phyloP scores from a whole-genome alignment of 2,797 vertebrate genomes.

The Hyperoplus immaculatus region DNA sequence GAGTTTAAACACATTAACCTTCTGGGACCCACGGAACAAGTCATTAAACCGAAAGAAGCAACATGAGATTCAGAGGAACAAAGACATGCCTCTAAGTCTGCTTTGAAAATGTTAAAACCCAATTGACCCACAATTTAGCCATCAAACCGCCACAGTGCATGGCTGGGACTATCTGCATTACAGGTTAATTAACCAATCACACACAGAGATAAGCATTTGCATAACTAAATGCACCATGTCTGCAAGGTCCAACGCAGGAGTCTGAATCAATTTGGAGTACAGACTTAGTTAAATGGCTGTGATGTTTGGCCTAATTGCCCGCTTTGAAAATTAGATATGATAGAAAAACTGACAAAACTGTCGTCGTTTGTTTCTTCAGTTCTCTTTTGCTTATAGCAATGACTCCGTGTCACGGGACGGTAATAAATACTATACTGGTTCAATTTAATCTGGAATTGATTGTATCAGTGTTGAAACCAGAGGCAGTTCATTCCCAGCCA shows the following conservation, averaged over 20 bases:
- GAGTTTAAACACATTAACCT: slow-evolving; percentile 86
- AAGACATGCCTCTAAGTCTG: slow-evolving; percentile 74
- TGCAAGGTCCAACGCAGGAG: slow-evolving; percentile 80
- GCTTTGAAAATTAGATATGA: slow-evolving; percentile 79
- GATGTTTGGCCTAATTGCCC: slow-evolving; percentile 85
- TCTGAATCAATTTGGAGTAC: slow-evolving; percentile 85
- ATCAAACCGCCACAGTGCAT: slow-evolving; percentile 80
- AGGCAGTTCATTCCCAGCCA: slow-evolving; percentile 39
- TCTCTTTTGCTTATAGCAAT: slow-evolving; percentile 63
- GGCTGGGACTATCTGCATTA: slow-evolving; percentile 79
- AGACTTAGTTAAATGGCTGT: slow-evolving; percentile 84
- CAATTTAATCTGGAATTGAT: slow-evolving; percentile 72
- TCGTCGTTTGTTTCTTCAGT: slow-evolving; percentile 67
- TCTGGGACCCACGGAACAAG: slow-evolving; percentile 74
- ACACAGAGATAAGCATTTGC: slow-evolving; percentile 85
- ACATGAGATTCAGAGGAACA: slow-evolving; percentile 76
- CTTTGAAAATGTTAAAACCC: slow-evolving; percentile 84
- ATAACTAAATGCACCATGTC: slow-evolving; percentile 87
- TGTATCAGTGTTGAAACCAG: slow-evolving; percentile 63
- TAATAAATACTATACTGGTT: slow-evolving; percentile 55
- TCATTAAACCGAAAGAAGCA: slow-evolving; percentile 81
- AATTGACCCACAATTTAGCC: slow-evolving; percentile 86
- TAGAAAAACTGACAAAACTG: slow-evolving; percentile 72
- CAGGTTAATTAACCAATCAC: slow-evolving; percentile 90
- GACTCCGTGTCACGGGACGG: slow-evolving; percentile 55